Percentiles rank a stretch among this genome's conserved stretches.
These are phyloP conservation scores for Sparus aurata DNA, from an alignment of 2,797 vertebrate genomes.

Conservation along the genomic window DNA sequence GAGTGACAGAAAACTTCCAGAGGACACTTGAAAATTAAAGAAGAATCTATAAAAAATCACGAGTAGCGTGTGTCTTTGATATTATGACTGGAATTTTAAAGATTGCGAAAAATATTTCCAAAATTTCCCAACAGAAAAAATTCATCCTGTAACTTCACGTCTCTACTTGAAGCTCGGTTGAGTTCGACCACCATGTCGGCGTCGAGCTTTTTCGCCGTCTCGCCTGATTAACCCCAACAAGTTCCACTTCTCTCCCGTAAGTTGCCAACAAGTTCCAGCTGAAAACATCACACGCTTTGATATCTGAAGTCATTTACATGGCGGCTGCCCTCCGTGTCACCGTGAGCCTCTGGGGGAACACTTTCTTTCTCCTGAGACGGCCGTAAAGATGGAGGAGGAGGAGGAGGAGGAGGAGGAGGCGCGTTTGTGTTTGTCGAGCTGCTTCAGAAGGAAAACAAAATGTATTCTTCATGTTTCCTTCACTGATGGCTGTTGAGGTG, in stretches of 20 bases:
- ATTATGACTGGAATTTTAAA: too few relatives aligned
- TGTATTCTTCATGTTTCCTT: conserved; percentile 20
- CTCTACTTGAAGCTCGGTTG: conserved; percentile 10
- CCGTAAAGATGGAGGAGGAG: neutral
- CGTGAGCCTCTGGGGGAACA: neutral
- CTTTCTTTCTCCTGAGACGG: neutral
- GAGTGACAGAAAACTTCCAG: too few relatives aligned
- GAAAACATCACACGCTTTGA: conserved; percentile 44
- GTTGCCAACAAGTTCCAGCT: conserved; percentile 40
- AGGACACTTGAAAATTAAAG: too few relatives aligned
- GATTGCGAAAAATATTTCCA: too few relatives aligned
- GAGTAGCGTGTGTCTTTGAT: too few relatives aligned
- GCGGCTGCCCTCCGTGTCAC: conserved; percentile 15
- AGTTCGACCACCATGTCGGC: conserved; percentile 52
- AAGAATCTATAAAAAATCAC: too few relatives aligned
- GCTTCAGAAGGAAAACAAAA: conserved; percentile 9
- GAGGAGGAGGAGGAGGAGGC: neutral
- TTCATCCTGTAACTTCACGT: neutral
- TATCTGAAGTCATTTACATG: conserved; percentile 39
- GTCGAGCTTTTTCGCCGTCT: conserved; percentile 15
- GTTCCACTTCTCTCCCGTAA: conserved; percentile 51
- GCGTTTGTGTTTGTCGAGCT: conserved; percentile 11
- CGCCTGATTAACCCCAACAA: conserved; percentile 69
- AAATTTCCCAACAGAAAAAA: neutral
- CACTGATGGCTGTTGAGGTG: conserved; percentile 33